These are phyloP conservation scores for Listronotus bonariensis DNA, from an alignment of 1,140 invertebrate species.

Conservation along the genomic window DNA sequence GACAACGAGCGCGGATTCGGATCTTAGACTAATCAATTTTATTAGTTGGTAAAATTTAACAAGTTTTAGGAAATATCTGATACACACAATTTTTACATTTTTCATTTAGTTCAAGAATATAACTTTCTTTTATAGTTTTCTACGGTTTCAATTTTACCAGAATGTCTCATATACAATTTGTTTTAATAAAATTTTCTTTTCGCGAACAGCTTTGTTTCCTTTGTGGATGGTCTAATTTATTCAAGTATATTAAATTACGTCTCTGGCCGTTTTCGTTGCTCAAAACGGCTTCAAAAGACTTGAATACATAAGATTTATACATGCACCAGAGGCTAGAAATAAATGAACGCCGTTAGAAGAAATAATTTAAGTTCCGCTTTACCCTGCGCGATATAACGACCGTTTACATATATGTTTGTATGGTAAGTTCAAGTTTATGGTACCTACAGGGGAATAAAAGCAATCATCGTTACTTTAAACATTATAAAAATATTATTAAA, in stretches of 20 bases:
- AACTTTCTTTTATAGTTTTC: background rate
- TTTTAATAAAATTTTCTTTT: slow-evolving; percentile 27
- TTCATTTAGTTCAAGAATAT: background rate
- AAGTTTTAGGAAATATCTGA: too few species aligned
- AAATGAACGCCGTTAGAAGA: slow-evolving; percentile 19
- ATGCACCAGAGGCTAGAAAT: slow-evolving; percentile 14
- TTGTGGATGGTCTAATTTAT: slow-evolving; percentile 23
- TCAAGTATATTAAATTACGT: slow-evolving; percentile 16
- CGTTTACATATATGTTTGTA: too few species aligned
- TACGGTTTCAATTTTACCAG: background rate
- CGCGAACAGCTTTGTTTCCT: slow-evolving; percentile 20
- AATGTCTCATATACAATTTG: slow-evolving; percentile 18
- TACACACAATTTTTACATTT: background rate
- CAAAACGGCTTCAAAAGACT: slow-evolving; percentile 12
- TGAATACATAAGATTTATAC: slow-evolving; percentile 15
- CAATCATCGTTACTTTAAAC: too few species aligned
- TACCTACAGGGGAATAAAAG: too few species aligned
- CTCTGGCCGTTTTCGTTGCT: slow-evolving; percentile 2
- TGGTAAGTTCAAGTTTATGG: too few species aligned
- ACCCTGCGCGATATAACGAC: too few species aligned
- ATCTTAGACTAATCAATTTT: too few species aligned
- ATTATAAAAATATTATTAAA: too few species aligned
- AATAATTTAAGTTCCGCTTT: slow-evolving; percentile 26
- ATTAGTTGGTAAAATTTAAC: too few species aligned
- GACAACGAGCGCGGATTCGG: too few species aligned